Evolutionary conservation across 2,797 vertebrate genomes (phyloP), one percentile per base, ranked within the genome.

Genomic region (Cyclopterus lumpus): DNA sequence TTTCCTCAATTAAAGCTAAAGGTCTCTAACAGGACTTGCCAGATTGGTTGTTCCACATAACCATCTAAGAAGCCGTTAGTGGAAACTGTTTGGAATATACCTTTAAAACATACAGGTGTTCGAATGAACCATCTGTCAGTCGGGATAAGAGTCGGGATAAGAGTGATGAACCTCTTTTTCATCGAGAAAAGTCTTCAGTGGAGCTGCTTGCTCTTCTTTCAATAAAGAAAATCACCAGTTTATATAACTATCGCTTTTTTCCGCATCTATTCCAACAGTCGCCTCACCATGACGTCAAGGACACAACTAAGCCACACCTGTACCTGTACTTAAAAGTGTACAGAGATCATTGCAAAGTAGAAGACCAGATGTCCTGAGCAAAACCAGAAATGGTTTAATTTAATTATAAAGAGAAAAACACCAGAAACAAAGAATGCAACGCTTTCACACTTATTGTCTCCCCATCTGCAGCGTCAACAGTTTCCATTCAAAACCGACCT

Each of bases 401-500:
- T 57, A 5, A 57, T 46, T 12, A 61, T 3, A 18, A 68, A 72
- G n/a, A 0, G 73, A 71, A 71, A 64, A 15, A 34, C 22, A 38
- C 2, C 8, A 54, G 26, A 67, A 77, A 71, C 59, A 69, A 76
- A 68, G 32, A 71, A 60, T 7, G 38, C 63, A 26, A 42, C 2
- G 1, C 67, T 75, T 53, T 71, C 40, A 24, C 9, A 38, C 6
- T 73, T 77, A 83, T 81, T 48, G 2, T 51, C 18, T 63, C 58
- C 34, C 2, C 18, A 75, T 86, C 79, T 84, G 71, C 75, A 72
- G 66, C 3, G 12, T 53, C 5, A 34, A 71, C 55, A 46, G 14
- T 71, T 82, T 73, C 55, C 30, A 66, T 73, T 87, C 46, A 77
- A 80, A 87, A 72, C n/a, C 40, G 30, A 61, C 18, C 42, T 48